A percentile compares a stretch with the other conserved stretches of the same genome.
These are phyloP conservation scores for Rapana venosa DNA, from an alignment of 2,888 invertebrate genomes.

Conservation along the genomic window DNA sequence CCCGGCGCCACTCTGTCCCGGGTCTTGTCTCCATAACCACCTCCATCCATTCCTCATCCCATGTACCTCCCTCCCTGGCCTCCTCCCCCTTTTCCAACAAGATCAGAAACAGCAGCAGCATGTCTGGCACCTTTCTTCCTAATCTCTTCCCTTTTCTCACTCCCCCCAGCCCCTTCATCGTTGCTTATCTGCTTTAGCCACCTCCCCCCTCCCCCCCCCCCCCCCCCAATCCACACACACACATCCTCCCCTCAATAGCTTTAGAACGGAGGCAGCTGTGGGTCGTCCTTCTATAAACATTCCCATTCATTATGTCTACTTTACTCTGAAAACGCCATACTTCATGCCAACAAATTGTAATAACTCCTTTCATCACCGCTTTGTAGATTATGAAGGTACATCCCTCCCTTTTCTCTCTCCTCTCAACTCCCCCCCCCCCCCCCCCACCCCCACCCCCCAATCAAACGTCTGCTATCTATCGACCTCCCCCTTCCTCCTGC, in stretches of 20 bases:
- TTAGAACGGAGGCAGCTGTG: background rate
- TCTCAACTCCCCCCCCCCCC: background rate
- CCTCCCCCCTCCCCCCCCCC: background rate
- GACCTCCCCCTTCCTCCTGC: too few species aligned
- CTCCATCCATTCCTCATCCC: too few species aligned
- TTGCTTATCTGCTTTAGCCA: background rate
- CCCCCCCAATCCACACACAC: background rate
- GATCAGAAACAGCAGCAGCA: background rate
- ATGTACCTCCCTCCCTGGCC: too few species aligned
- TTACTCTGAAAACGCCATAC: background rate
- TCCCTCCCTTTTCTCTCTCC: conserved; percentile 27
- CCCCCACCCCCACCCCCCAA: background rate
- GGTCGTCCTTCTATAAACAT: background rate
- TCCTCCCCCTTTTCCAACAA: background rate
- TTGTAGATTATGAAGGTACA: background rate
- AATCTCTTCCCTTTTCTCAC: too few species aligned
- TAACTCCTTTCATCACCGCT: background rate
- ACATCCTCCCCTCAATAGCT: too few species aligned
- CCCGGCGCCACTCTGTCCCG: conserved; percentile 29
- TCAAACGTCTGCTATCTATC: too few species aligned
- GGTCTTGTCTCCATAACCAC: background rate
- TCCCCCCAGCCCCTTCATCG: background rate
- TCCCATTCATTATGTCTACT: background rate
- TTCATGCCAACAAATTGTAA: background rate
- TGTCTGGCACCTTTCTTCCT: background rate